phyloP scores from a whole-genome alignment of 2,113 vertebrate species.

The Chamaea fasciata region DNA sequence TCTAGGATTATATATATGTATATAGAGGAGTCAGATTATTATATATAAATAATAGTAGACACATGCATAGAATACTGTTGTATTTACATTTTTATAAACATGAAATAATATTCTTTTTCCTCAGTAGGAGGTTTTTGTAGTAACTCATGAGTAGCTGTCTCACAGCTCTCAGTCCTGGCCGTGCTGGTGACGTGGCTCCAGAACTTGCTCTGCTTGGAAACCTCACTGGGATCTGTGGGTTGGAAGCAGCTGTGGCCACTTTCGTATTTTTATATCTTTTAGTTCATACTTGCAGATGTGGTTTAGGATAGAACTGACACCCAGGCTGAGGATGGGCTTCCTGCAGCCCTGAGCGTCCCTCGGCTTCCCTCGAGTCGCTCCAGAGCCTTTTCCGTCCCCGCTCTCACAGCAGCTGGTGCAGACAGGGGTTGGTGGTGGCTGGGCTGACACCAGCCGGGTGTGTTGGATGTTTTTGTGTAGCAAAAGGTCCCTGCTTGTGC shows the following conservation, averaged over 20 bases:
- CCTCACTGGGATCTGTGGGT: background rate
- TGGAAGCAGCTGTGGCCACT: conserved; percentile 1
- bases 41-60: background rate
- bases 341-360: background rate
- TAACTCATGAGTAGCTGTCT: background rate
- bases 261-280: background rate
- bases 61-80: background rate
- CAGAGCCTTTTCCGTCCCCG: no score
- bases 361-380: background rate
- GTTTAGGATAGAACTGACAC: background rate
- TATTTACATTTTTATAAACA: conserved; percentile 38
- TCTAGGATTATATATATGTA: conserved; percentile 23
- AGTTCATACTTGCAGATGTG: background rate
- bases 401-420: background rate
- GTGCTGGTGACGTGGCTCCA: background rate
- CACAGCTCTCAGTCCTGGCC: background rate
- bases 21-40: background rate
- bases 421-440: background rate
- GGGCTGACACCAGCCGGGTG: fast-evolving
- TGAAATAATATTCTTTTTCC: background rate
- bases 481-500: background rate
- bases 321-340: background rate
- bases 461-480: fast-evolving
- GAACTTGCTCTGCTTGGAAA: background rate
- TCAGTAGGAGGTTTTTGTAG: background rate